phyloP scores from a whole-genome alignment of 2,797 vertebrate genomes.

The Enteromius radiatus region DNA sequence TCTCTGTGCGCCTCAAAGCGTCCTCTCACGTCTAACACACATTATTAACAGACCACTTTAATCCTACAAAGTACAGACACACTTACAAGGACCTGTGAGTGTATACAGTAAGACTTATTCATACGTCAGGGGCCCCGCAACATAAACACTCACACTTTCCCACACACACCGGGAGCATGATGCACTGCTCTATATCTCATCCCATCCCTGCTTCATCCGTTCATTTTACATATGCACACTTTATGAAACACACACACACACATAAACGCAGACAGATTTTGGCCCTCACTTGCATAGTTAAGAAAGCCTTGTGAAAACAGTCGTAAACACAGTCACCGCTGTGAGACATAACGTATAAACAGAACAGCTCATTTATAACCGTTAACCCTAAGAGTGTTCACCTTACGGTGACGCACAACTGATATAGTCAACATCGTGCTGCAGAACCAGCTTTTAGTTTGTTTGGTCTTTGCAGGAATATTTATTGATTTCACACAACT shows the following conservation, averaged over 20 bases:
- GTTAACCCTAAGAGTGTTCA: conserved; percentile 18
- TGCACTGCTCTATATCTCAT: conserved; percentile 11
- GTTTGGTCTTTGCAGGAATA: conserved; percentile 5
- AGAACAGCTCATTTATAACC: conserved; percentile 29
- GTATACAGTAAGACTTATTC: conserved; percentile 21
- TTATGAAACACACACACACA: conserved; percentile 19
- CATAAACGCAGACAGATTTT: background rate
- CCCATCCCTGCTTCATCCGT: conserved; percentile 1
- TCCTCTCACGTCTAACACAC: conserved; percentile 15
- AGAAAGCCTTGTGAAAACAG: conserved; percentile 25
- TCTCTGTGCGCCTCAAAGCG: background rate
- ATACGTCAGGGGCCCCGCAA: background rate
- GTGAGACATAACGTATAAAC: conserved; percentile 27
- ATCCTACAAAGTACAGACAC: conserved; percentile 28
- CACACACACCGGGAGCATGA: conserved; percentile 3
- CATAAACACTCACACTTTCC: conserved; percentile 20
- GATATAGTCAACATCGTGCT: background rate
- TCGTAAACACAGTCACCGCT: conserved; percentile 28
- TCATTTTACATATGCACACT: background rate
- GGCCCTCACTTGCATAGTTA: background rate
- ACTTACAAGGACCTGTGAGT: conserved; percentile 12
- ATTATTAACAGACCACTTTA: conserved; percentile 9
- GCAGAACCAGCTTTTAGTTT: background rate
- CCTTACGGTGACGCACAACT: background rate
- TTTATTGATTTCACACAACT: conserved; percentile 6